A percentile compares a stretch with the other conserved stretches of the same genome.
These are phyloP conservation scores for Philonicus albiceps DNA, from an alignment of 2,888 invertebrate genomes.

Conservation along the genomic window DNA sequence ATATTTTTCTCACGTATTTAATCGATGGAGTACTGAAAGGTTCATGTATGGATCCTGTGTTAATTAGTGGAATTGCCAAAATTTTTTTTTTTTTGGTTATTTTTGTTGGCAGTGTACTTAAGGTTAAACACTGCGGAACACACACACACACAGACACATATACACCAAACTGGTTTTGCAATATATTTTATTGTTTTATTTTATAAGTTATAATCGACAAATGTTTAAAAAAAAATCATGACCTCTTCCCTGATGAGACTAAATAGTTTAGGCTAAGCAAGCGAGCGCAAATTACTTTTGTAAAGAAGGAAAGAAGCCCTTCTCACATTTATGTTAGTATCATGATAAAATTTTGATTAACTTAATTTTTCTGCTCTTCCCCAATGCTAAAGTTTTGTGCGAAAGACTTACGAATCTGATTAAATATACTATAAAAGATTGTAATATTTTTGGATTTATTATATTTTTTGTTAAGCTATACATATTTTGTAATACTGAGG, in stretches of 20 bases:
- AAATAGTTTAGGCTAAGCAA: not conserved
- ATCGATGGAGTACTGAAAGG: not conserved
- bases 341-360: not conserved
- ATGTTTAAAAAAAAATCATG: not conserved
- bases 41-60: conserved; percentile 14
- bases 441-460: not conserved
- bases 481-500: not conserved
- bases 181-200: not conserved
- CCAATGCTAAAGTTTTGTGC: not conserved
- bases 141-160: not conserved
- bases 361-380: not conserved
- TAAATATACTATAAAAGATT: not conserved
- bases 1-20: not conserved
- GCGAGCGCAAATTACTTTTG: not conserved
- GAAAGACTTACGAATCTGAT: not conserved
- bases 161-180: not conserved
- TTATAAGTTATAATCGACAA: not conserved
- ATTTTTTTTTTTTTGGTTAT: not conserved
- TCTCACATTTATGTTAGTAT: not conserved
- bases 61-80: not conserved
- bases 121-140: not conserved
- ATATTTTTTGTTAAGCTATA: not conserved
- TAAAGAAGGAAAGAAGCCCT: not conserved
- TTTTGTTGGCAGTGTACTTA: not conserved
- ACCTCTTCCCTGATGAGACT: not conserved